Base-by-base conservation (phyloP, 2,797 vertebrate genomes). In the Miichthys miiuy region DNA sequence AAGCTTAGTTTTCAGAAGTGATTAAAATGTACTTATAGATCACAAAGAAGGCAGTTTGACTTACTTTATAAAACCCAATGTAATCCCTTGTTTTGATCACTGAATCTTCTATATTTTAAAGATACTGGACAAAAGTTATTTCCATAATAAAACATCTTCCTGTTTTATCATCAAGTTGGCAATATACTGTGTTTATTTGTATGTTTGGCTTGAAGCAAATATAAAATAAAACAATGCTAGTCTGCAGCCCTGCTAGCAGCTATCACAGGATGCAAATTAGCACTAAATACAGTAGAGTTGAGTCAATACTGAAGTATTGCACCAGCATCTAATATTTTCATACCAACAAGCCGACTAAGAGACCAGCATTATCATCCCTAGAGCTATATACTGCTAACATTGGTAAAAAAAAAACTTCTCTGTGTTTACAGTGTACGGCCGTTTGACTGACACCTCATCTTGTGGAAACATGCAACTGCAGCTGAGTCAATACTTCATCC, bases 121-220 rank as follows among this genome's bases (percentile, higher is more conserved):
- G 14, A 44, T 44, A 14, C 4, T 46, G 16, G 54, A 25, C 17
- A 20, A 5, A 61, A 47, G 3, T 13, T 57, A 38, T 34, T 25
- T 18, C 1, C n/a, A 55, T 9, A n/a, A 68, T 71, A 68, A 81
- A 68, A 51, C 12, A 20, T n/a, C 2, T 9, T 51, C 25, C 27
- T 60, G 27, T 74, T 78, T 74, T 65, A n/a, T 50, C 6, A 55
- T 64, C 21, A 13, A 23, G n/a, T 47, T 41, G 52, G 17, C 10
- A 41, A 23, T 16, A 4, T n/a, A 55, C 20, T 16, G 2, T 55
- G 23, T 56, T 30, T 75, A 51, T 62, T 51, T 66, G 7, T 14
- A 55, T 48, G 30, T 57, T 25, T 61, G 4, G 0, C 9, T 78
- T 0, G n/a, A 47, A 60, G 16, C 17, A 16, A 72, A 56, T 27